Conservation (phyloP, 2,113 vertebrate genomes). For the Rhynchomys soricoides region DNA sequence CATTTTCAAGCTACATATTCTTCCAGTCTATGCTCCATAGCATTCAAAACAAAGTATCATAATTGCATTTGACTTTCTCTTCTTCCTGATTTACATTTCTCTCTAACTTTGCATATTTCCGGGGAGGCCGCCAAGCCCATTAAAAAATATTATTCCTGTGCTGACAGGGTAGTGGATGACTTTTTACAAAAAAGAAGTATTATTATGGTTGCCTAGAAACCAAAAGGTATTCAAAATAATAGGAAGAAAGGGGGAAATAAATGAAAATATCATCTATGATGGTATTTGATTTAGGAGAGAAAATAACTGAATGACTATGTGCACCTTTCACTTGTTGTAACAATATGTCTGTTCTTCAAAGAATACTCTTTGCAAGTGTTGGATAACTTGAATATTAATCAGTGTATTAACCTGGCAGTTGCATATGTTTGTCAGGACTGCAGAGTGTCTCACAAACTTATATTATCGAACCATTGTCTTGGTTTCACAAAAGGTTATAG, state of each 20-base stretch:
- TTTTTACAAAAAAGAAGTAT: conserved; percentile 74
- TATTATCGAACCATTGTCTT: conserved; percentile 36
- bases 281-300: conserved; percentile 79
- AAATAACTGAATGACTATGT: conserved; percentile 72
- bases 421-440: conserved; percentile 33
- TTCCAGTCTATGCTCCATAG: neutral
- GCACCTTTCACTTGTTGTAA: conserved; percentile 69
- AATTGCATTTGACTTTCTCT: neutral
- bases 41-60: conserved; percentile 28
- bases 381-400: conserved; percentile 65
- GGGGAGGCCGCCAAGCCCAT: conserved; percentile 17
- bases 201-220: conserved; percentile 85
- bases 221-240: conserved; percentile 79
- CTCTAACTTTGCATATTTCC: conserved; percentile 63
- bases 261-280: conserved; percentile 80
- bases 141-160: conserved; percentile 73
- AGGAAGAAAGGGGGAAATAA: conserved; percentile 78
- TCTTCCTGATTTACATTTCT: conserved; percentile 28
- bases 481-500: neutral
- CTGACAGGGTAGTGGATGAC: neutral
- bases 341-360: conserved; percentile 72
- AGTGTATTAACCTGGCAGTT: conserved; percentile 44
- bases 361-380: conserved; percentile 60
- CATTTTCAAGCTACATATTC: neutral
- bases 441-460: neutral